A percentile compares a stretch with the other conserved stretches of the same genome.
Evolutionary conservation across 2,113 vertebrate genomes (phyloP).

Genomic region (Uria aalge): DNA sequence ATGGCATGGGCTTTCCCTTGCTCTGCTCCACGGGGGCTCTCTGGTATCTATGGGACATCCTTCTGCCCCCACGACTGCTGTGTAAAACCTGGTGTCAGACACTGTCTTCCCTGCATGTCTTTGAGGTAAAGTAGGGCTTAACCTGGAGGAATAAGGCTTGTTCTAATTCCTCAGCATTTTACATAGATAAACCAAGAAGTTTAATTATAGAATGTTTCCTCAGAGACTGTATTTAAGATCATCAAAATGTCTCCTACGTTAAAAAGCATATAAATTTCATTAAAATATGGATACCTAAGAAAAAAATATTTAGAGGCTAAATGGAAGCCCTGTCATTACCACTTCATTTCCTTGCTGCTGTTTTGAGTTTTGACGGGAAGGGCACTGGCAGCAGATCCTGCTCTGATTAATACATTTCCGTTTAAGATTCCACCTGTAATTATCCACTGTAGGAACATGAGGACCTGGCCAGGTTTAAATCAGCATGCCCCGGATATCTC

Average conservation of each 20-base stretch:
- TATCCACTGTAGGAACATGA: not conserved
- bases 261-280: not conserved
- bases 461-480: slow-evolving; percentile 2
- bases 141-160: not conserved
- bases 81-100: not conserved
- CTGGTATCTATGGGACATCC: not conserved
- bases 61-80: not conserved
- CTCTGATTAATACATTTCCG: not conserved
- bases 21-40: not conserved
- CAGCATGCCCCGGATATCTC: not conserved
- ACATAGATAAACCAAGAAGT: not conserved
- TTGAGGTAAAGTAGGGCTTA: not conserved
- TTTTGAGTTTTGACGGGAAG: not conserved
- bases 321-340: slow-evolving; percentile 13
- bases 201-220: slow-evolving; percentile 48
- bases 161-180: slow-evolving; percentile 4
- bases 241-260: not conserved
- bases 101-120: not conserved
- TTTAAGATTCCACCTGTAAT: slow-evolving; percentile 34
- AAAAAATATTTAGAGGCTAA: slow-evolving; percentile 8
- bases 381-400: not conserved
- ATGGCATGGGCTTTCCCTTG: not conserved
- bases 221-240: slow-evolving; percentile 20
- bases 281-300: slow-evolving; percentile 27
- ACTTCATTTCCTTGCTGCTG: slow-evolving; percentile 22